A percentile compares a stretch with the other conserved stretches of the same genome.
Evolutionary conservation across 2,113 vertebrate genomes (phyloP).

Genomic region (Gopherus flavomarginatus): DNA sequence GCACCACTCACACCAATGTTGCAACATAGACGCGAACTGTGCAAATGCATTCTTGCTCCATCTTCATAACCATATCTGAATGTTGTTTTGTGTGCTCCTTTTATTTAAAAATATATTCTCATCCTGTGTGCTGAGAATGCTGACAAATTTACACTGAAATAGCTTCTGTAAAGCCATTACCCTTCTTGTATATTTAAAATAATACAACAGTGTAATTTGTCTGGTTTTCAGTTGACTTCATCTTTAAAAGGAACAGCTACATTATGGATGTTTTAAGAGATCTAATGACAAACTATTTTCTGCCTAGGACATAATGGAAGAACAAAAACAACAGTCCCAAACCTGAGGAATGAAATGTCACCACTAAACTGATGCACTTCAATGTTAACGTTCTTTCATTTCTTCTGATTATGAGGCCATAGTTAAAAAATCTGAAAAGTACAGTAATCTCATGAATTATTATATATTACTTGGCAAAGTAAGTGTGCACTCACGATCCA

Average conservation of each 20-base stretch:
- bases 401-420: not conserved
- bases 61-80: not conserved
- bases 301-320: not conserved
- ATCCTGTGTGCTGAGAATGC: not conserved
- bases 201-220: fast-evolving
- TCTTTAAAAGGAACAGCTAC: not conserved
- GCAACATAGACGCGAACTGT: slow-evolving; percentile 18
- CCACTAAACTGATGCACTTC: not conserved
- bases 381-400: slow-evolving; percentile 16
- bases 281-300: slow-evolving; percentile 28
- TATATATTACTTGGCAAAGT: slow-evolving; percentile 36
- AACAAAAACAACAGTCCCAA: slow-evolving; percentile 32
- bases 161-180: not conserved
- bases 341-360: not conserved
- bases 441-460: not conserved
- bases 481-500: not conserved
- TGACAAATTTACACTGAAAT: not conserved
- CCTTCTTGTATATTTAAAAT: not conserved
- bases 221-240: slow-evolving; percentile 26
- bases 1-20: not conserved
- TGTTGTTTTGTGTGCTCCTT: not conserved
- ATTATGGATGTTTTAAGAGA: slow-evolving; percentile 1
- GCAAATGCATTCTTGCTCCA: slow-evolving; percentile 13
- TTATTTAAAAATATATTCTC: not conserved
- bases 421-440: not conserved